Percentiles rank a stretch among this genome's conserved stretches.
These are phyloP conservation scores for Brassicogethes aeneus DNA, from an alignment of 2,888 invertebrate genomes.

Conservation along the genomic window DNA sequence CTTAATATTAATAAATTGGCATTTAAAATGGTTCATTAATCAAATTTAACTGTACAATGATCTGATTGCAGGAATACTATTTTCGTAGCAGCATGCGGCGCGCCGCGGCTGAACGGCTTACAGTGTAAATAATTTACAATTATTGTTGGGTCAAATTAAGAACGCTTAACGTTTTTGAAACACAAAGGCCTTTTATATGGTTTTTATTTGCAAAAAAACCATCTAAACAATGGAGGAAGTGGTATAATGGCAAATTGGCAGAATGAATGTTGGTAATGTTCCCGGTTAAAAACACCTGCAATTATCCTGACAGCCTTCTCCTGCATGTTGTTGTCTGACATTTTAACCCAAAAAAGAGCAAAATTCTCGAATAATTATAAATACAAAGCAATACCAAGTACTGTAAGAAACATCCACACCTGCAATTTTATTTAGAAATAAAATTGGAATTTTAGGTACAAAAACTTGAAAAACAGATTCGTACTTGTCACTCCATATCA, in stretches of 20 bases:
- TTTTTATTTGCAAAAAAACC: background rate
- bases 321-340: background rate
- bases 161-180: background rate
- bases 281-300: background rate
- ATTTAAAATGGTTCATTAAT: no score
- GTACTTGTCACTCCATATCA: no score
- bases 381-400: background rate
- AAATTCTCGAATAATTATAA: background rate
- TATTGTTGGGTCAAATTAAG: no score
- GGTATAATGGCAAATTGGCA: background rate
- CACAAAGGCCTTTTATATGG: background rate
- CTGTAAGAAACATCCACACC: background rate
- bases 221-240: background rate
- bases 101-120: no score
- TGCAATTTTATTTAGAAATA: background rate
- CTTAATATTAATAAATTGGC: no score
- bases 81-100: no score
- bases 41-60: no score
- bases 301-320: background rate
- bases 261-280: background rate
- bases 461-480: background rate
- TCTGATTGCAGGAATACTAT: no score
- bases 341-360: background rate
- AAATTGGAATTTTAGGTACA: background rate
- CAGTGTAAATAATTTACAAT: no score